Evolutionary conservation across 2,888 invertebrate species (phyloP).

Genomic region (Leptinotarsa peninsularis): DNA sequence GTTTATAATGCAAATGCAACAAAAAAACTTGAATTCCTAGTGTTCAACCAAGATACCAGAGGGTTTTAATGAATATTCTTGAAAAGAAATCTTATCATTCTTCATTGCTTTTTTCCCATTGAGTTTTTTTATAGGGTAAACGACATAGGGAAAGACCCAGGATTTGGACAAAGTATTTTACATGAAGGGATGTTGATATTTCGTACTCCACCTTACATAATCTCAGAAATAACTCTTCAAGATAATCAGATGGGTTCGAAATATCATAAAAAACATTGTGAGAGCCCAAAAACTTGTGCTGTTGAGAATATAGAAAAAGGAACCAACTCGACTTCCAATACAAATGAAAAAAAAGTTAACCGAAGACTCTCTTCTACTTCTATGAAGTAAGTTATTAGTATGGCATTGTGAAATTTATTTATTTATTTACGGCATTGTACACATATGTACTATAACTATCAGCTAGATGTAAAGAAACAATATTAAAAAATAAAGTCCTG

Average conservation of each 20-base stretch:
- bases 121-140: conserved; percentile 71
- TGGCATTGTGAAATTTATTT: conserved; percentile 25
- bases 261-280: conserved; percentile 43
- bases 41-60: too few species aligned
- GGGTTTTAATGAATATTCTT: too few species aligned
- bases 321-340: conserved; percentile 61
- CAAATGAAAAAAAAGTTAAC: conserved; percentile 61
- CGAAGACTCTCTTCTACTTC: conserved; percentile 76
- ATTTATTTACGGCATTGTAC: too few species aligned
- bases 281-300: conserved; percentile 53
- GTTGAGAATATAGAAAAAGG: conserved; percentile 54
- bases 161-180: conserved; percentile 94
- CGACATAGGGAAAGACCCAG: conserved; percentile 83
- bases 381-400: conserved; percentile 64
- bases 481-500: neutral
- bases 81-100: too few species aligned
- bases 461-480: too few species aligned
- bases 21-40: too few species aligned
- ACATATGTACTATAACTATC: too few species aligned
- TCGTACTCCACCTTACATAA: conserved; percentile 89
- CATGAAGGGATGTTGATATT: conserved; percentile 89
- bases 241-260: conserved; percentile 67
- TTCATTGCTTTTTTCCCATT: too few species aligned
- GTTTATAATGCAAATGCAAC: too few species aligned
- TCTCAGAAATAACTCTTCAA: conserved; percentile 80